These are phyloP conservation scores for Sipha maydis DNA, from an alignment of 2,888 invertebrate genomes.

Conservation along the genomic window DNA sequence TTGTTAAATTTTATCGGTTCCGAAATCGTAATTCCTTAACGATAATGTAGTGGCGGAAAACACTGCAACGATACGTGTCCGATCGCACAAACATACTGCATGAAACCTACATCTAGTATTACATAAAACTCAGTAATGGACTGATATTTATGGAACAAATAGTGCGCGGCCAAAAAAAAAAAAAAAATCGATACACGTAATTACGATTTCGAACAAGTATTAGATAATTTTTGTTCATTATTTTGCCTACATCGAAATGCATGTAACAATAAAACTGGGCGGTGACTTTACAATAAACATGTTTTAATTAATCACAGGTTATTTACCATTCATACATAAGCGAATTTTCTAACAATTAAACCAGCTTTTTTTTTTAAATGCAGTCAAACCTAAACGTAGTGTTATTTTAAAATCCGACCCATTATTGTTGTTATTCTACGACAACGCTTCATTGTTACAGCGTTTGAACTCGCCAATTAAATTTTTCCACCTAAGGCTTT, in stretches of 20 bases:
- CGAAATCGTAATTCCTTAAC: background rate
- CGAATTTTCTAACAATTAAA: background rate
- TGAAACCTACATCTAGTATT: background rate
- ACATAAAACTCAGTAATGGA: background rate
- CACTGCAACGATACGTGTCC: background rate
- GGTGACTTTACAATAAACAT: background rate
- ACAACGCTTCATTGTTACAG: background rate
- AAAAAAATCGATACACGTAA: background rate
- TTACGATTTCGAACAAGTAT: background rate
- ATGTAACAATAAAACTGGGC: background rate
- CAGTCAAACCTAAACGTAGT: too few relatives aligned
- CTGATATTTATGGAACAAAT: background rate
- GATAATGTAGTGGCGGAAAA: background rate
- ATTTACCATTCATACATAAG: background rate
- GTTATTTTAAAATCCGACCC: slow-evolving; percentile 31
- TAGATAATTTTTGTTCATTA: background rate
- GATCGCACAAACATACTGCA: background rate
- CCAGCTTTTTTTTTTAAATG: background rate
- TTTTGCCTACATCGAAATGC: background rate
- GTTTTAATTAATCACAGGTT: slow-evolving; percentile 12
- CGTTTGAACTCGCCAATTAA: background rate
- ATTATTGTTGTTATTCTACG: slow-evolving; percentile 9
- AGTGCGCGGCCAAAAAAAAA: background rate
- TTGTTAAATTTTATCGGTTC: background rate
- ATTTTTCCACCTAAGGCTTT: background rate